These are phyloP conservation scores for Electrona antarctica DNA, from an alignment of 2,113 vertebrate species.

Conservation along the genomic window DNA sequence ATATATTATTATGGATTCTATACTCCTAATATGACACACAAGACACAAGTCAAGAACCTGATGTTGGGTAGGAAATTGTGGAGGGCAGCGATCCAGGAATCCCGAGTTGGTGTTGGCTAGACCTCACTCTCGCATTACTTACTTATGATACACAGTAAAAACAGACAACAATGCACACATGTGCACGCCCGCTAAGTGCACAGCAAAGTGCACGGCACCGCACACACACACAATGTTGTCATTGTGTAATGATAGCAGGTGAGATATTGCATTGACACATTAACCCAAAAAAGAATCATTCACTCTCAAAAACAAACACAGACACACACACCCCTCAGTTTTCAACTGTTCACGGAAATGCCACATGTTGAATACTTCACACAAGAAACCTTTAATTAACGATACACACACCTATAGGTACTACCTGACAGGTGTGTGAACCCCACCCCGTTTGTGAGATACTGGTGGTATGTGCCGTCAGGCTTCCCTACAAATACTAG, in stretches of 20 bases:
- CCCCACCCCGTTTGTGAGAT: conserved; percentile 14
- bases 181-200: neutral
- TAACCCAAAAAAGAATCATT: too few species aligned
- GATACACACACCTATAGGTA: neutral
- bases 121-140: too few species aligned
- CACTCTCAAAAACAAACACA: too few species aligned
- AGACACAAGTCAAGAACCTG: too few species aligned
- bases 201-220: neutral
- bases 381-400: neutral
- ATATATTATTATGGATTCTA: too few species aligned
- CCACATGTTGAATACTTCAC: neutral
- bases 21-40: too few species aligned
- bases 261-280: neutral
- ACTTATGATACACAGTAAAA: too few species aligned
- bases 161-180: neutral
- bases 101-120: too few species aligned
- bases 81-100: too few species aligned
- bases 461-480: conserved; percentile 8
- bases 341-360: neutral
- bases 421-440: neutral
- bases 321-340: too few species aligned
- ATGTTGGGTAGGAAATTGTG: too few species aligned
- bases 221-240: neutral
- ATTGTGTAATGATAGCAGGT: neutral
- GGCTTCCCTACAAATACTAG: neutral